phyloP scores from a whole-genome alignment of 1,140 invertebrate genomes.

The Drosophila trapezifrons region DNA sequence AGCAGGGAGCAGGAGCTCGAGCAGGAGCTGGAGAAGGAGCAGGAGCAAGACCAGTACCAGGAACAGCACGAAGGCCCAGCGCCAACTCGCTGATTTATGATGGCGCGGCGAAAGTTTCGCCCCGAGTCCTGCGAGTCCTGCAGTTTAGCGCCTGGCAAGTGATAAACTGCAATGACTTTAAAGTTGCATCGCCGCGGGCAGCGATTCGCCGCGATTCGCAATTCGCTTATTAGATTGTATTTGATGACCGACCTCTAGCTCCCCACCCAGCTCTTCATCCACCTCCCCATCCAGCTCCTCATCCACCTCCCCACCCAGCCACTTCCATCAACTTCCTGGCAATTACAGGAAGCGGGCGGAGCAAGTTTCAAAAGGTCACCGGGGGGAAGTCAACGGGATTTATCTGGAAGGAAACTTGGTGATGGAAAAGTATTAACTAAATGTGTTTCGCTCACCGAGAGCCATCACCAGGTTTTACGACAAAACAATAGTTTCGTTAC shows the following conservation, averaged over 20 bases:
- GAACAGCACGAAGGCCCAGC: constrained; percentile 8
- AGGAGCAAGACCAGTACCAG: not conserved
- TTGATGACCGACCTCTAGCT: no score
- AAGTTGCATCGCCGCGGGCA: constrained; percentile 33
- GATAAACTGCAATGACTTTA: constrained; percentile 69
- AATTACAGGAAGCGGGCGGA: not conserved
- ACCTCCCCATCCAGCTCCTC: not conserved
- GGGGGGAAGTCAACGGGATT: not conserved
- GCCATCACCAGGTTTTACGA: constrained; percentile 3
- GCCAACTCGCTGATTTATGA: constrained; percentile 72
- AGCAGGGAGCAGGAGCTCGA: no score
- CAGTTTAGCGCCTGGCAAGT: constrained; percentile 72
- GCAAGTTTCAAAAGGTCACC: constrained; percentile 4
- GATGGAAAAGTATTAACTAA: constrained; percentile 2
- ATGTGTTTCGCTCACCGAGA: constrained; percentile 5
- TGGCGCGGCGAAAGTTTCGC: constrained; percentile 62
- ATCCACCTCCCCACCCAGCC: no score
- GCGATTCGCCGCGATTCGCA: constrained; percentile 11
- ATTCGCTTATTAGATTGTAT: constrained; percentile 57
- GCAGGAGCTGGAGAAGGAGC: not conserved
- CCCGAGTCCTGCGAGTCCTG: constrained; percentile 64
- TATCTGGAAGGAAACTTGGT: not conserved
- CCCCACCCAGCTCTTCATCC: no score
- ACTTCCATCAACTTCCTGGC: not conserved
- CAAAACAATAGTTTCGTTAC: not conserved